Evolutionary conservation across 2,888 invertebrate genomes (phyloP), one percentile per base, ranked within the genome.

Genomic region (Microctonus hyperodae): DNA sequence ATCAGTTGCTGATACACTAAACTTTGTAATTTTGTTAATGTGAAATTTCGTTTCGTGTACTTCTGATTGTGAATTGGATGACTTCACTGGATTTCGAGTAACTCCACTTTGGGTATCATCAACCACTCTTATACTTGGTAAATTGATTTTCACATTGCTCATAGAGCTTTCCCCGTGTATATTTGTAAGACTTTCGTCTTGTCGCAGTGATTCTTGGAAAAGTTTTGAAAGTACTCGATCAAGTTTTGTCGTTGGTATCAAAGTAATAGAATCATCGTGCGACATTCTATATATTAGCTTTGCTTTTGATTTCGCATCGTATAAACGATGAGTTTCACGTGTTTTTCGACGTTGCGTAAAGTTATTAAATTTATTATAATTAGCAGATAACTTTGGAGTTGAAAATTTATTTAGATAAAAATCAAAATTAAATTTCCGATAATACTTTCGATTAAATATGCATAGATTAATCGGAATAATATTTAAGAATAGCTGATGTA

Each of bases 401-500:
- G 55, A 56, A 53, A 23, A 23, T 25, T 44, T 25, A 31, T 63
- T 35, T 20, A 44, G 23, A 28, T 31, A 20, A 28, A 20, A 50
- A 37, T 50, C 31, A n/a, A 16, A 22, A 33, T 50, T 33, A 48
- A 33, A 33, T 50, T 50, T 40, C 23, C 28, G 28, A 33, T 11
- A 13, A 23, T 13, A 37, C 35, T n/a, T 25, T 31, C 44, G 7
- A 11, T 44, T 25, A 16, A 20, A 22, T 2, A 51, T 25, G 33
- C 58, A 58, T 57, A 35, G 20, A 10, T 33, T 50, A 28, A 51
- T 13, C 48, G 16, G 58, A 64, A 58, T 44, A 25, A 35, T 13
- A 16, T 61, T 48, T 20, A 20, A 25, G 31, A 61, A n/a, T 9
- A 51, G 23, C 22, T 25, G 22, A 35, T 6, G 25, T 16, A n/a